Base-by-base conservation (phyloP, 2,113 vertebrate species). In the Gasterosteus nipponicus region DNA sequence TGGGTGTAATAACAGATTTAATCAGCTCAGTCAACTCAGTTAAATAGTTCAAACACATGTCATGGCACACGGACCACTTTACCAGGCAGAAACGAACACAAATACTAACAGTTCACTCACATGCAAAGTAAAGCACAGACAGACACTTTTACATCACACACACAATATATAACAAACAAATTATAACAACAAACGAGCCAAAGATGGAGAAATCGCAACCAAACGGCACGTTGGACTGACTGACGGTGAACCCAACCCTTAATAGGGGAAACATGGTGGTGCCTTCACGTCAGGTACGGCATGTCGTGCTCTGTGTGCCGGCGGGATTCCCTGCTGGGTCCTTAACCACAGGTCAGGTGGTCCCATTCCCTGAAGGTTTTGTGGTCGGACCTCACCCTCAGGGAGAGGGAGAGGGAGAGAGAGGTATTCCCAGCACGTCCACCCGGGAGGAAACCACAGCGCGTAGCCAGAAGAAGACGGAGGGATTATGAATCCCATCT, bases 1-100 rank as follows among this genome's bases (percentile, higher is more conserved):
- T 76, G 77, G 80, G 71, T 77, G 63, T 63, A 67, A 78, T 72
- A 81, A 74, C 76, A 78, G 81, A 86, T 81, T 42, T 69, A 75
- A 79, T 79, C 71, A 75, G 44, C 44, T 58, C 47, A 74, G 77
- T 85, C 80, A 75, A 75, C 83, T 78, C 53, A 57, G 64, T 77
- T 79, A 81, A 84, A 73, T 78, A 68, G 68, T 75, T 84, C 81
- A 86, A 86, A 88, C 78, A 80, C 73, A 58, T 71, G 42, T 73
- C 68, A 51, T 5, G 64, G 68, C 69, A 46, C 56, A 70, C 22
- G 56, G 73, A 62, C 78, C 14, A 65, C 75, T 72, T 58, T 46
- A 69, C 76, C 22, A 68, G 72, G 69, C 53, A 69, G 44, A 53
- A 22, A 19, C 60, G 59, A 16, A 61, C 53, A 26, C 65, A 78